Conservation (phyloP, 2,113 vertebrate species). For the Ivindomyrus marchei region DNA sequence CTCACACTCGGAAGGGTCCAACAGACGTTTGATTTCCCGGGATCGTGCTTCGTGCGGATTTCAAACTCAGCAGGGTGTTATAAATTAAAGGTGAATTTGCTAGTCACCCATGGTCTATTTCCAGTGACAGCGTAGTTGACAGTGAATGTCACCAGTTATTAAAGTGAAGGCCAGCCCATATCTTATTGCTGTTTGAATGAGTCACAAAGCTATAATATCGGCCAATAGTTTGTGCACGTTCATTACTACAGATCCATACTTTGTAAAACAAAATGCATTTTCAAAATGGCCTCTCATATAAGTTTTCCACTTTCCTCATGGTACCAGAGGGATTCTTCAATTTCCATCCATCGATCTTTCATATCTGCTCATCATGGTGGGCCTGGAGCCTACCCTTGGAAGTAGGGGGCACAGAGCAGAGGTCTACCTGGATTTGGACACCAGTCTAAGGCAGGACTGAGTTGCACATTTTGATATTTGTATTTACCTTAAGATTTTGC, state of each 20-base stretch:
- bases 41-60: background rate
- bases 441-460: background rate
- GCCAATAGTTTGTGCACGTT: background rate
- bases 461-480: background rate
- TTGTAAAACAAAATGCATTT: background rate
- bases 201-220: background rate
- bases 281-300: background rate
- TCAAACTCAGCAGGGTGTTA: slow-evolving; percentile 21
- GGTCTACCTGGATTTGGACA: background rate
- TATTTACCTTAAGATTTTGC: background rate
- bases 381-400: background rate
- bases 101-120: background rate
- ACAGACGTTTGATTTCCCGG: slow-evolving; percentile 24
- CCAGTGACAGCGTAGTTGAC: slow-evolving; percentile 12
- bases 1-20: background rate
- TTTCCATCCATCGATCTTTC: background rate
- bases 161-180: background rate
- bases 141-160: background rate
- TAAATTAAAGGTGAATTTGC: slow-evolving; percentile 14
- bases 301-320: background rate
- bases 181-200: background rate
- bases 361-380: background rate
- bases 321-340: background rate
- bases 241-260: background rate
- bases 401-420: background rate